Conservation (phyloP, 2,113 vertebrate genomes). For the Mustela lutreola region DNA sequence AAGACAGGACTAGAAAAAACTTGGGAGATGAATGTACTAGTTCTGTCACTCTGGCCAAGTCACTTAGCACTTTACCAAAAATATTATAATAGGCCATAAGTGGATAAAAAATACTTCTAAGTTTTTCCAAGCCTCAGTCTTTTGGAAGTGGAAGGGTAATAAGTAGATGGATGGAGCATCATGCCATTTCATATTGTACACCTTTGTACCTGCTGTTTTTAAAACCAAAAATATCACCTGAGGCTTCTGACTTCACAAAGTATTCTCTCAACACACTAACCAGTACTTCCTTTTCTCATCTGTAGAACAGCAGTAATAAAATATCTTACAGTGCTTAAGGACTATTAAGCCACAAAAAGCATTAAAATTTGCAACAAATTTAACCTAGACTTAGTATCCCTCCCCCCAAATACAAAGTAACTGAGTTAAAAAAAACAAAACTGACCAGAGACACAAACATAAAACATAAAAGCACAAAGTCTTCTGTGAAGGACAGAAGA, state of each 20-base stretch:
- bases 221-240: slow-evolving; percentile 15
- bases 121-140: neutral
- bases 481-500: neutral
- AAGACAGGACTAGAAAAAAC: neutral
- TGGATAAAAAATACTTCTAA: neutral
- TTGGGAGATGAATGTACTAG: neutral
- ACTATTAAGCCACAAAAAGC: slow-evolving; percentile 26
- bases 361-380: slow-evolving; percentile 35
- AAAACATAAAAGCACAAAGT: neutral
- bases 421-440: neutral
- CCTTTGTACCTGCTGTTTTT: slow-evolving; percentile 18
- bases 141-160: neutral
- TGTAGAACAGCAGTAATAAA: slow-evolving; percentile 48
- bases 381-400: slow-evolving; percentile 1
- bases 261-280: neutral
- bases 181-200: neutral
- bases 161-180: neutral
- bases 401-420: neutral
- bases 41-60: neutral
- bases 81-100: neutral
- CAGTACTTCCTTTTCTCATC: neutral
- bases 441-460: slow-evolving; percentile 6
- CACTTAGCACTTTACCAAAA: neutral
- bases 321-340: slow-evolving; percentile 20
- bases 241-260: slow-evolving; percentile 7